These are phyloP conservation scores for Heterodera schachtii DNA, from an alignment of 1,140 invertebrate species.

Conservation along the genomic window DNA sequence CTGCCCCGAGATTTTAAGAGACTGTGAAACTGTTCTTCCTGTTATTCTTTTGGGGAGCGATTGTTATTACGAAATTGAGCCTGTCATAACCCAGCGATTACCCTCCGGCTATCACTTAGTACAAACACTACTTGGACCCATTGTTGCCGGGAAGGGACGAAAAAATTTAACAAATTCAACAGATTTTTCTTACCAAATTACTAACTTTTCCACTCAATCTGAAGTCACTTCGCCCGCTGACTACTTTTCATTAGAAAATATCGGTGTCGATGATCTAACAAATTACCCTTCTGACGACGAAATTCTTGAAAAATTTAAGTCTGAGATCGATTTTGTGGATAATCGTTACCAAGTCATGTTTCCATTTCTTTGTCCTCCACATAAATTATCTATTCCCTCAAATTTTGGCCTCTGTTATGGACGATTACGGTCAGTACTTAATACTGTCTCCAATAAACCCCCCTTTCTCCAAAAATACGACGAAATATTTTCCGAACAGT, in stretches of 20 bases:
- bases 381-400: not conserved
- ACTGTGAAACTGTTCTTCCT: not conserved
- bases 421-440: constrained; percentile 3
- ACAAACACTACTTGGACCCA: not conserved
- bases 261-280: not conserved
- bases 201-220: not conserved
- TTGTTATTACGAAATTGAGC: constrained; percentile 3
- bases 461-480: constrained; percentile 14
- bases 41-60: not conserved
- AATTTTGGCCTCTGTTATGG: constrained; percentile 10
- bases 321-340: not conserved
- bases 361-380: not conserved
- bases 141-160: not conserved
- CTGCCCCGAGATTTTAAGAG: not conserved
- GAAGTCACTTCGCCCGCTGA: not conserved
- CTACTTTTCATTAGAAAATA: not conserved
- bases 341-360: constrained; percentile 7
- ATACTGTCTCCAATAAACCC: not conserved
- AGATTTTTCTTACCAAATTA: not conserved
- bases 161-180: too few species aligned
- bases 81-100: not conserved
- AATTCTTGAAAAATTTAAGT: not conserved
- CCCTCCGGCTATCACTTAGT: not conserved
- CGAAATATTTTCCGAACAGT: not conserved
- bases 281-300: not conserved